Percentiles rank a stretch among this genome's conserved stretches.
These are phyloP conservation scores for Yoshiicerus persimilis DNA, from an alignment of 1,140 invertebrate species.

Conservation along the genomic window DNA sequence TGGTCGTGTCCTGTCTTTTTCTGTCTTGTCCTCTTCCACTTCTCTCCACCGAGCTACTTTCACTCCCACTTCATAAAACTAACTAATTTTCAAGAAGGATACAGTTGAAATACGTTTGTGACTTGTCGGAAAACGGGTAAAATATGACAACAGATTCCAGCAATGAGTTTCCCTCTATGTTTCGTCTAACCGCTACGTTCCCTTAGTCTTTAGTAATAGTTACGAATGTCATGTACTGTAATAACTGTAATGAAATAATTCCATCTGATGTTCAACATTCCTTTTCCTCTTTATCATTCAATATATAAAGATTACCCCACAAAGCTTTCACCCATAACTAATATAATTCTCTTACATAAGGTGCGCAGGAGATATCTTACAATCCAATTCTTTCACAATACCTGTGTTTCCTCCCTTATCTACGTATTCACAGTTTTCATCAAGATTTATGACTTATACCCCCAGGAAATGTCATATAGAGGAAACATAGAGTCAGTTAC, in stretches of 20 bases:
- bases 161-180: not conserved
- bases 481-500: too few species aligned
- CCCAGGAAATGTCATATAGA: too few species aligned
- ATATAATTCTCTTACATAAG: not conserved
- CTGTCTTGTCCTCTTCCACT: not conserved
- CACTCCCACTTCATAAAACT: slow-evolving; percentile 17
- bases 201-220: not conserved
- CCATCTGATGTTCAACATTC: not conserved
- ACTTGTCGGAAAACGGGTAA: slow-evolving; percentile 30
- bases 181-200: not conserved
- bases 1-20: not conserved
- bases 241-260: slow-evolving; percentile 6
- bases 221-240: not conserved
- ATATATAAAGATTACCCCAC: not conserved
- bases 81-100: slow-evolving; percentile 11
- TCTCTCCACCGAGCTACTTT: not conserved
- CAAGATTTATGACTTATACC: too few species aligned
- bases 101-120: slow-evolving; percentile 14
- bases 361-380: not conserved
- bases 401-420: too few species aligned
- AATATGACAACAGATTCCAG: slow-evolving; percentile 36
- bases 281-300: not conserved
- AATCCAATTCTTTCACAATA: not conserved
- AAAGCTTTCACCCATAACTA: not conserved
- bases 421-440: too few species aligned